Evolutionary conservation across 2,113 vertebrate genomes (phyloP).

Genomic region (Isichthys henryi): DNA sequence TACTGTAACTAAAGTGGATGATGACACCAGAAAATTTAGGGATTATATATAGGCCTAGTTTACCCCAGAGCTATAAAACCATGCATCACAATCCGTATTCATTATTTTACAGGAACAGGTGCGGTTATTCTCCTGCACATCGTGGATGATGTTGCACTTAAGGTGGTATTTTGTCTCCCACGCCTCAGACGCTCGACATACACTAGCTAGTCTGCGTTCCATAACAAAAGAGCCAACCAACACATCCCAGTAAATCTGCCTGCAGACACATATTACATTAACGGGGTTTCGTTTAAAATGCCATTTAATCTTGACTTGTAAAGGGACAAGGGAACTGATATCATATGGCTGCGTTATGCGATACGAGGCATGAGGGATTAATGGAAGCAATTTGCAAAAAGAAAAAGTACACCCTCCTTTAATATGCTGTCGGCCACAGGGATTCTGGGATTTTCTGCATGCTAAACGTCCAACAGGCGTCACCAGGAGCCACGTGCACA

Average conservation of each 20-base stretch:
- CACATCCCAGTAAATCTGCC: not conserved
- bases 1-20: not conserved
- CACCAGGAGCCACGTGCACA: not conserved
- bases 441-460: not conserved
- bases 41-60: not conserved
- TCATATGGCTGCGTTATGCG: not conserved
- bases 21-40: not conserved
- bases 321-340: not conserved
- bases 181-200: not conserved
- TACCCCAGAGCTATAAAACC: not conserved
- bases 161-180: constrained; percentile 1
- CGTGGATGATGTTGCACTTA: not conserved
- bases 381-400: not conserved
- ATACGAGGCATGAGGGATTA: not conserved
- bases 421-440: not conserved
- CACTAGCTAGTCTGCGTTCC: not conserved
- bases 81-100: not conserved
- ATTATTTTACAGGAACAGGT: not conserved
- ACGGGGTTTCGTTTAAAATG: not conserved
- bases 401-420: not conserved
- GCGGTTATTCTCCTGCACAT: not conserved
- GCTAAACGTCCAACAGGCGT: not conserved
- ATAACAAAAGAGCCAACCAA: not conserved
- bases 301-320: not conserved
- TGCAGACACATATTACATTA: not conserved